Evolutionary conservation across 2,113 vertebrate genomes (phyloP).

Genomic region (Tragelaphus imberbis): DNA sequence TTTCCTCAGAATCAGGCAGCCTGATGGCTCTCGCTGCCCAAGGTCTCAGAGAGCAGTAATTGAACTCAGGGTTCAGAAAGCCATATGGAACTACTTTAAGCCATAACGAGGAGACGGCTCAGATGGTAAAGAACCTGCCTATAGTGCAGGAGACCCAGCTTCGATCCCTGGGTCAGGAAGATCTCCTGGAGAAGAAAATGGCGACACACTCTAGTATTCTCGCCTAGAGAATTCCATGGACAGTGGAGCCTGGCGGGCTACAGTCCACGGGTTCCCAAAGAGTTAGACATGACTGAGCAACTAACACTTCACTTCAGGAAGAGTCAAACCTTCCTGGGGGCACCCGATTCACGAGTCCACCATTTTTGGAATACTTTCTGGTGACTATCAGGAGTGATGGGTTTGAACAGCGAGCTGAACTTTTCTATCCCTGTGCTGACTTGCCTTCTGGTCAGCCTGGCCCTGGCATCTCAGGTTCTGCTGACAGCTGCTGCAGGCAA

Average conservation of each 20-base stretch:
- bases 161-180: not conserved
- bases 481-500: not conserved
- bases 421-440: not conserved
- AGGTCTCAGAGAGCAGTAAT: not conserved
- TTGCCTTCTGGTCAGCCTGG: not conserved
- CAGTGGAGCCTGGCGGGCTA: not conserved
- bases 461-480: not conserved
- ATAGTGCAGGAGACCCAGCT: not conserved
- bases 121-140: not conserved
- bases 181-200: not conserved
- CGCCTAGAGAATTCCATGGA: not conserved
- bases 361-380: not conserved
- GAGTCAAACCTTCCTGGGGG: not conserved
- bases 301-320: not conserved
- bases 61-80: not conserved
- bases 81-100: not conserved
- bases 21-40: not conserved
- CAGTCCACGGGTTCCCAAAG: not conserved
- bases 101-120: not conserved
- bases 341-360: not conserved
- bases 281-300: not conserved
- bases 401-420: not conserved
- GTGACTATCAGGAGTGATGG: not conserved
- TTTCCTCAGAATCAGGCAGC: not conserved
- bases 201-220: not conserved